Percentiles rank a stretch among this genome's conserved stretches.
Conservation (phyloP, 2,113 vertebrate species). For the Ibidorhyncha struthersii region DNA sequence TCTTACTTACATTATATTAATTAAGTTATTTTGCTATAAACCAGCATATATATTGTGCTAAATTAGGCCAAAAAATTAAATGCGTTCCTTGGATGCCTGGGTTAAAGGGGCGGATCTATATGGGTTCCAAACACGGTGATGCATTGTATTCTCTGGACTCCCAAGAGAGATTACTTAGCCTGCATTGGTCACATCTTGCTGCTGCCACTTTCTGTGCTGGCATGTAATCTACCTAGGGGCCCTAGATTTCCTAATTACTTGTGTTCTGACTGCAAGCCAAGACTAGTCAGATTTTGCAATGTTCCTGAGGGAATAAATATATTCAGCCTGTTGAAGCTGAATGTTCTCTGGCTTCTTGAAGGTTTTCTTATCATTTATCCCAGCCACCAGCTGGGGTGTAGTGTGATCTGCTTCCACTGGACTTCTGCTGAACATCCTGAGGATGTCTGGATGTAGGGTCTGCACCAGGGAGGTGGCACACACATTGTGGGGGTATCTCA, state of each 20-base stretch:
- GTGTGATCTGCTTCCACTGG: background rate
- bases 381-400: background rate
- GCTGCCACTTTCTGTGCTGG: slow-evolving; percentile 19
- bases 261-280: slow-evolving; percentile 13
- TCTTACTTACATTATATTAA: background rate
- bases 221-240: background rate
- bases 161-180: background rate
- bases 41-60: background rate
- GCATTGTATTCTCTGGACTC: background rate
- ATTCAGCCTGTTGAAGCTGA: background rate
- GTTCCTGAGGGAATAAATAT: background rate
- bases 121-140: background rate
- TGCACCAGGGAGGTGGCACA: background rate
- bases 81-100: background rate
- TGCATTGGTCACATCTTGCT: background rate
- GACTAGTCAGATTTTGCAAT: background rate
- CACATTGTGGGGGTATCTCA: background rate
- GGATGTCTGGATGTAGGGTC: background rate
- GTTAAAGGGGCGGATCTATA: background rate
- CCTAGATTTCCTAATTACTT: slow-evolving; percentile 21
- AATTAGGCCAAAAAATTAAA: background rate
- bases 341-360: background rate
- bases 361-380: background rate
- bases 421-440: background rate
- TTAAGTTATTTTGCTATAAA: background rate